Evolutionary conservation across 2,113 vertebrate species (phyloP), one percentile per base, ranked within the genome.

Genomic region (Chaetodon trifascialis): DNA sequence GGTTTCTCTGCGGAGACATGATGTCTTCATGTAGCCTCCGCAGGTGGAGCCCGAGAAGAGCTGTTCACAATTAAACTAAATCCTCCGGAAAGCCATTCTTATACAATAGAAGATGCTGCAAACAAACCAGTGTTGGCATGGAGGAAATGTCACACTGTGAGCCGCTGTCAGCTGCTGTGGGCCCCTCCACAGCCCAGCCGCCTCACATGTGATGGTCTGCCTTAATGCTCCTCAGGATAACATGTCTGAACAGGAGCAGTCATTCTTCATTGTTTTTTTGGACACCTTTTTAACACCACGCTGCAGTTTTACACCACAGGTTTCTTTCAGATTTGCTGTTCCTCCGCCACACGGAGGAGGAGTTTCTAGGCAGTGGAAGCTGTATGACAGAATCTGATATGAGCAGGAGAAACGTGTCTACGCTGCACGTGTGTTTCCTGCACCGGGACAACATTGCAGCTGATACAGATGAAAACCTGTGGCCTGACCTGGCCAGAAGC

Each of bases 11-110:
- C 10, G 12, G 47, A 59, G 42, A 42, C 21, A 4, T 10, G 36
- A 42, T 21, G 16, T n/a, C 58, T 65, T 51, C 58, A 38, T 42
- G 49, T 58, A 49, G 44, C 2, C 23, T 51, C 65, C 0, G 0
- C 14, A n/a, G 66, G 16, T 64, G 59, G 3, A 76, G 1, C 19
- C 2, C n/a, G 17, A 11, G 51, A 42, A 40, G 44, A 76, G 71
- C 76, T 69, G 64, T 56, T 23, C 16, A 56, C 38, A 72, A 56
- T 64, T 65, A 34, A 55, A 62, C 47, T 36, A 68, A 71, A 56
- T 5, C 38, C 10, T 49, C 40, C 36, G 55, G 63, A 73, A 58
- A 67, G 62, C 12, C 15, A 23, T 58, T 82, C 11, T 38, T 5
- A 42, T 17, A 3, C n/a, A 30, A 30, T 3, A 30, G 30, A 30